Percentiles rank a stretch among this genome's conserved stretches.
Evolutionary conservation across 2,113 vertebrate genomes (phyloP).

Genomic region (Drymodes brunneopygia): DNA sequence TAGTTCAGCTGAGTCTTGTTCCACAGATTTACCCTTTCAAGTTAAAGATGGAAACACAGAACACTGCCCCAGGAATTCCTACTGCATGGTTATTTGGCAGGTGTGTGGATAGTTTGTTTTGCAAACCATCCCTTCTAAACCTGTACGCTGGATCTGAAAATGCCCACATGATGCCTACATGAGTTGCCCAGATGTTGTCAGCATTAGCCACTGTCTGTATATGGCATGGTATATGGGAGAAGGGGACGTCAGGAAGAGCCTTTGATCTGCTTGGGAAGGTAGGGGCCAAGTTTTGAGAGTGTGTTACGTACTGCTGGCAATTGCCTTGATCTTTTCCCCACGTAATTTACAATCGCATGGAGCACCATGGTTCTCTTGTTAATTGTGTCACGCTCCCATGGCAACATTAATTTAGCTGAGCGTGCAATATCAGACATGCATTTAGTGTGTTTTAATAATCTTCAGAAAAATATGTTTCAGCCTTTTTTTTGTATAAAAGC

Average conservation of each 20-base stretch:
- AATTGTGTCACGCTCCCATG: background rate
- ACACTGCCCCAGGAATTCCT: background rate
- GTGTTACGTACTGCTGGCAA: background rate
- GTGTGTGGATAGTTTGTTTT: background rate
- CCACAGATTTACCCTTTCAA: background rate
- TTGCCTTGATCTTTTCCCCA: background rate
- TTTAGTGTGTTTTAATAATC: background rate
- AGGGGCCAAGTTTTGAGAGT: background rate
- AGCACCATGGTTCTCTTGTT: background rate
- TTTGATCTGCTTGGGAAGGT: background rate
- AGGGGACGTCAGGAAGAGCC: rapidly evolving
- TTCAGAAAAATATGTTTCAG: background rate
- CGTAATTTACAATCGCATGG: rapidly evolving
- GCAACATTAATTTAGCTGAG: background rate
- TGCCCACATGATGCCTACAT: background rate
- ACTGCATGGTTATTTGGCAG: background rate
- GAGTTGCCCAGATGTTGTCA: background rate
- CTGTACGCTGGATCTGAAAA: background rate
- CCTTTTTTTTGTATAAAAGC: background rate
- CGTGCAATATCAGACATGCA: background rate
- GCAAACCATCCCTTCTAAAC: background rate
- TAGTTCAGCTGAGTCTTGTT: background rate
- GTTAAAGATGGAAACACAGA: background rate
- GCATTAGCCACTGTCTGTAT: background rate
- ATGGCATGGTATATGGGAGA: background rate